Evolutionary conservation across 2,888 invertebrate species (phyloP).

Genomic region (Papilio demoleus): DNA sequence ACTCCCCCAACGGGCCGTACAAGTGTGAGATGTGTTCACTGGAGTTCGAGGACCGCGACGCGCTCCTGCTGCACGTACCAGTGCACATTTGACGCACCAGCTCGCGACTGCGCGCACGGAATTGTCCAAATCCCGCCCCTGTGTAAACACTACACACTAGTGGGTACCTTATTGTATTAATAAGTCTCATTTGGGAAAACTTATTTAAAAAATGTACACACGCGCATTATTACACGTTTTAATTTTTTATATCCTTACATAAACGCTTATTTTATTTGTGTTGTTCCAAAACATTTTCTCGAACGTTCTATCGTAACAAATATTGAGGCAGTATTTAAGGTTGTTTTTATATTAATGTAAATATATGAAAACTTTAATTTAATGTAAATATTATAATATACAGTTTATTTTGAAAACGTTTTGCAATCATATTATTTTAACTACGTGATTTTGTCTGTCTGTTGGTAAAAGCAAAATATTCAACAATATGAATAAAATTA

Average conservation of each 20-base stretch:
- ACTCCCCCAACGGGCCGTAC: slow-evolving; percentile 79
- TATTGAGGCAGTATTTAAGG: slow-evolving; percentile 15
- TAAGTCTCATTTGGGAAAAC: not conserved
- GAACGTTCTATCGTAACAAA: not conserved
- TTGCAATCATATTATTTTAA: slow-evolving; percentile 1
- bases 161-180: not conserved
- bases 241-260: slow-evolving; percentile 4
- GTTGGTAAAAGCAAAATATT: not conserved
- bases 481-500: not conserved
- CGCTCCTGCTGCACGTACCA: slow-evolving; percentile 89
- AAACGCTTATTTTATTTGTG: slow-evolving; percentile 13
- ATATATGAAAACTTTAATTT: not conserved
- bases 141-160: slow-evolving; percentile 17
- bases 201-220: not conserved
- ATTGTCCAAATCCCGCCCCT: slow-evolving; percentile 28
- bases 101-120: slow-evolving; percentile 17
- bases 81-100: slow-evolving; percentile 88
- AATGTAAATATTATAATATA: not conserved
- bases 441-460: not conserved
- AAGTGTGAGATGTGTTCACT: slow-evolving; percentile 93
- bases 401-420: not conserved
- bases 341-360: slow-evolving; percentile 8
- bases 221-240: not conserved
- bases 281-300: not conserved
- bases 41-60: slow-evolving; percentile 88